Percentiles rank a stretch among this genome's conserved stretches.
These are phyloP conservation scores for Plecturocebus donacophilus DNA, from an alignment of 2,113 vertebrate genomes.

Conservation along the genomic window DNA sequence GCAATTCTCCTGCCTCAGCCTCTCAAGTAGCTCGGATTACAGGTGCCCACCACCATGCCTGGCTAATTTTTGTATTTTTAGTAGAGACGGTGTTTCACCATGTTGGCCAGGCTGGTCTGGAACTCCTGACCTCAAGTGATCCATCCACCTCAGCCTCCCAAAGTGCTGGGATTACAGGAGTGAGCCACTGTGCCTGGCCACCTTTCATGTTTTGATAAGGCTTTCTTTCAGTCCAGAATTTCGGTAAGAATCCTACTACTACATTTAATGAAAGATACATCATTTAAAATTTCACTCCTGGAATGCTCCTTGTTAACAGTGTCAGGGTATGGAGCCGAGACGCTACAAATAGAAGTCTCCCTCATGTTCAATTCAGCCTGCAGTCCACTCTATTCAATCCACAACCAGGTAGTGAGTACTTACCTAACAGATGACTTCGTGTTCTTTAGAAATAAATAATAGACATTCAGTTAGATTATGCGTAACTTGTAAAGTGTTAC, in stretches of 20 bases:
- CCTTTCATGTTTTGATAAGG: background rate
- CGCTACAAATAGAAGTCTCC: background rate
- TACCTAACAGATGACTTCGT: background rate
- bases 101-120: no score
- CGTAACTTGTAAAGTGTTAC: background rate
- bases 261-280: background rate
- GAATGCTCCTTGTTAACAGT: background rate
- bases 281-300: background rate
- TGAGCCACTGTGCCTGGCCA: no score
- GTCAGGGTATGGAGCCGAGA: background rate
- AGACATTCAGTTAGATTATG: background rate
- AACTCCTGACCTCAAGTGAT: no score
- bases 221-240: background rate
- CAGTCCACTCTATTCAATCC: background rate
- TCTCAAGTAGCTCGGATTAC: no score
- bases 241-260: background rate
- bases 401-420: background rate
- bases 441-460: background rate
- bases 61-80: no score
- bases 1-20: no score
- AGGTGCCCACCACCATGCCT: no score
- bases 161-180: no score
- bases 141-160: no score
- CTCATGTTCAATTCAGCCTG: background rate
- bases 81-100: no score